Evolutionary conservation across 2,888 invertebrate genomes (phyloP).

Genomic region (Anagyrus pseudococci): DNA sequence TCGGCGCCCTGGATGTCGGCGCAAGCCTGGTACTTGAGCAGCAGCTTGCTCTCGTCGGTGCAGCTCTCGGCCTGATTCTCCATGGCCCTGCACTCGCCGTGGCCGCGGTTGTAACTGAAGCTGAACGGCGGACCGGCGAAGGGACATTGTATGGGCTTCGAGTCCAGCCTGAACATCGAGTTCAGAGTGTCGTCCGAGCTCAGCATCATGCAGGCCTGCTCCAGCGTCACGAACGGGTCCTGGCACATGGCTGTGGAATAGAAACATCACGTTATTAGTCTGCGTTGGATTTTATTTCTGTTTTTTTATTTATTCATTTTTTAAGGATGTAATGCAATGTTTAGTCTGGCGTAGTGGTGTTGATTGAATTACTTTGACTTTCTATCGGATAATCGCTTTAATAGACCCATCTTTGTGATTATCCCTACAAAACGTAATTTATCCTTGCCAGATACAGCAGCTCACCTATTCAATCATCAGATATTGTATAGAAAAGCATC

Average conservation of each 20-base stretch:
- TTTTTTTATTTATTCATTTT: too few species aligned
- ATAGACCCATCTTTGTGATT: too few species aligned
- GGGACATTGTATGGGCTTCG: slow-evolving; percentile 78
- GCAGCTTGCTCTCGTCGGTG: slow-evolving; percentile 81
- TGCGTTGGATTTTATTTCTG: too few species aligned
- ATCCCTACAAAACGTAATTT: too few species aligned
- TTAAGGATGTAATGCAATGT: too few species aligned
- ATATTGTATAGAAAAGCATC: too few species aligned
- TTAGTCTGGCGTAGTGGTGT: too few species aligned
- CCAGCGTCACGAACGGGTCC: slow-evolving; percentile 5
- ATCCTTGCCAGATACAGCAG: too few species aligned
- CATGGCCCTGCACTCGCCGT: slow-evolving; percentile 78
- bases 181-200: slow-evolving; percentile 76
- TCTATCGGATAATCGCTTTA: too few species aligned
- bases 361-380: background rate
- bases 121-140: slow-evolving; percentile 82
- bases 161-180: slow-evolving; percentile 75
- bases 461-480: too few species aligned
- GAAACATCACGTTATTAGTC: background rate
- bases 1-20: slow-evolving; percentile 80
- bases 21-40: slow-evolving; percentile 85
- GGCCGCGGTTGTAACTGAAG: slow-evolving; percentile 78
- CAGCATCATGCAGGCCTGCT: slow-evolving; percentile 17
- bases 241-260: slow-evolving; percentile 19
- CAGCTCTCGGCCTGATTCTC: slow-evolving; percentile 84